These are phyloP conservation scores for Tromatobia lineatoria DNA, from an alignment of 2,888 invertebrate genomes.

Conservation along the genomic window DNA sequence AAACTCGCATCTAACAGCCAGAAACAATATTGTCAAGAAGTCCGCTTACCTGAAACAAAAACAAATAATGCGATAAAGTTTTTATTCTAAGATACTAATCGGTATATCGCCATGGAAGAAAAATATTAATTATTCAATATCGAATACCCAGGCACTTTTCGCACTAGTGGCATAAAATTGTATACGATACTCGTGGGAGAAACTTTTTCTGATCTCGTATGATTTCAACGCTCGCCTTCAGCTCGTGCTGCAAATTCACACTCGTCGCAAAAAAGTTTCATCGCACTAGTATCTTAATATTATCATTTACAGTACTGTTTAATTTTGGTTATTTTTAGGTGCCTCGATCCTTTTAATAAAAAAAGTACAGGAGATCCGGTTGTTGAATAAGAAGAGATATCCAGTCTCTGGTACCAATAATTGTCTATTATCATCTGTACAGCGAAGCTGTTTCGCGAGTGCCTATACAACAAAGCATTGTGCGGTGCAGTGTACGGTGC, in stretches of 20 bases:
- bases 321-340: too few species aligned
- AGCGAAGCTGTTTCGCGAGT: conserved; percentile 6
- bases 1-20: background rate
- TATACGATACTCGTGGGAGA: too few species aligned
- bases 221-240: too few species aligned
- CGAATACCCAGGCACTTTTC: too few species aligned
- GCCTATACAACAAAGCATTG: conserved; percentile 2
- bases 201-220: too few species aligned
- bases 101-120: background rate
- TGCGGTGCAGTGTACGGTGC: conserved; percentile 39
- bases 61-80: conserved; percentile 13
- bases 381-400: background rate
- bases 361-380: background rate
- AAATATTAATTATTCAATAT: too few species aligned
- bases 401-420: background rate
- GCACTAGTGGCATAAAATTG: too few species aligned
- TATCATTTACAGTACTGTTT: too few species aligned
- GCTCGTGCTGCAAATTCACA: too few species aligned
- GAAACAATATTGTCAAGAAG: background rate
- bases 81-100: background rate
- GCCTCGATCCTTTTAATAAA: too few species aligned
- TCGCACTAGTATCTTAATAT: too few species aligned
- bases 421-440: conserved; percentile 6
- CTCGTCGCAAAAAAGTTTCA: too few species aligned
- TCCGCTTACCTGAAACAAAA: conserved; percentile 62